A percentile compares a stretch with the other conserved stretches of the same genome.
These are phyloP conservation scores for Aplidium turbinatum DNA, from an alignment of 23 tunicate species.

Conservation along the genomic window DNA sequence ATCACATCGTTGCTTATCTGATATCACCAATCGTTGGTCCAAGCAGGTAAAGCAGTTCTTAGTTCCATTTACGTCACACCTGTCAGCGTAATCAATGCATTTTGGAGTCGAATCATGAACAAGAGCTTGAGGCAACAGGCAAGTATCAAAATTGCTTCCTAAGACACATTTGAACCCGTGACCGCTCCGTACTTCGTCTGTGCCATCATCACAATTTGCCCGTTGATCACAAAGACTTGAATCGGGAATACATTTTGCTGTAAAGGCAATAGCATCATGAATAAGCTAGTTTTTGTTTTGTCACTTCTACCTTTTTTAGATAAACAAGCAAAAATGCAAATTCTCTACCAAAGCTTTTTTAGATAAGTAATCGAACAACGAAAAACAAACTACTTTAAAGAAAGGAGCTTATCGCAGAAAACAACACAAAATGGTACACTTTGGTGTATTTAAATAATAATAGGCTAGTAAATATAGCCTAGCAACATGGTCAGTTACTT, in stretches of 20 bases:
- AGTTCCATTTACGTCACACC: slow-evolving; percentile 31
- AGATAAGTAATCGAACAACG: too few relatives aligned
- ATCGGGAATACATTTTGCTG: slow-evolving; percentile 64
- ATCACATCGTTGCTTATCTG: slow-evolving; percentile 59
- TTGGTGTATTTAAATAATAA: not conserved
- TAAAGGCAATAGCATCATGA: too few relatives aligned
- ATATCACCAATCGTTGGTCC: slow-evolving; percentile 41
- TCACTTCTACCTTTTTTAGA: not conserved
- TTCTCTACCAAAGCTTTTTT: not conserved
- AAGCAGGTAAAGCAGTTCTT: slow-evolving; percentile 48
- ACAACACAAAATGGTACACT: not conserved
- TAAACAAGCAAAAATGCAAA: not conserved
- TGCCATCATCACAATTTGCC: slow-evolving; percentile 62
- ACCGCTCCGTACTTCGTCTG: slow-evolving; percentile 56
- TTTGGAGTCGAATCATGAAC: slow-evolving; percentile 8
- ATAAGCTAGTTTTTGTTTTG: too few relatives aligned
- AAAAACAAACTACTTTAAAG: too few relatives aligned
- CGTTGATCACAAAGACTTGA: slow-evolving; percentile 49
- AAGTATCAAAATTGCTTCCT: slow-evolving; percentile 44
- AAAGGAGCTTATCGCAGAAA: too few relatives aligned
- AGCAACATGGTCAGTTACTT: slow-evolving; percentile 22
- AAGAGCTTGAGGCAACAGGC: slow-evolving; percentile 62
- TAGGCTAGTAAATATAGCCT: not conserved
- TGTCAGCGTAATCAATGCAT: slow-evolving; percentile 62
- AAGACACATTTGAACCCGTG: slow-evolving; percentile 70